Evolutionary conservation across 2,888 invertebrate genomes (phyloP).

Genomic region (Phlogophora meticulosa): DNA sequence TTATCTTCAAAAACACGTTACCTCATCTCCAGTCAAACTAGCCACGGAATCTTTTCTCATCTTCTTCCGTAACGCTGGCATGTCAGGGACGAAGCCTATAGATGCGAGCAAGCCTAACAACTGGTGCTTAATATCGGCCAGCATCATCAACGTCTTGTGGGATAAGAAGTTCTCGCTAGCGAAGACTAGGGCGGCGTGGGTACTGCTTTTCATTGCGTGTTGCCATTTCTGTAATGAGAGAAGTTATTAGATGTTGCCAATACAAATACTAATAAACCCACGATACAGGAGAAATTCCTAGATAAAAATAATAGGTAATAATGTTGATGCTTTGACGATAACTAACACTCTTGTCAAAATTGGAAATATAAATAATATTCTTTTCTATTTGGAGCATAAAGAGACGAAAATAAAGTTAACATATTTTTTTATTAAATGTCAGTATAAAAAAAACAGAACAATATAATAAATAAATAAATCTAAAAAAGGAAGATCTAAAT

Average conservation of each 20-base stretch:
- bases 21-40: conserved; percentile 92
- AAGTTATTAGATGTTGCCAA: not conserved
- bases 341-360: too few relatives aligned
- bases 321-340: too few relatives aligned
- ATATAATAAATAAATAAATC: too few relatives aligned
- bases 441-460: too few relatives aligned
- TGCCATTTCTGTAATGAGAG: conserved; percentile 93
- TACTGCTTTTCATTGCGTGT: conserved; percentile 92
- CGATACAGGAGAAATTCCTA: too few relatives aligned
- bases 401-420: too few relatives aligned
- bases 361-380: too few relatives aligned
- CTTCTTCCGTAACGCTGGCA: conserved; percentile 89
- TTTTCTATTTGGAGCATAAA: too few relatives aligned
- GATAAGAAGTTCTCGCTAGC: conserved; percentile 96
- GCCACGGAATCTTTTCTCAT: conserved; percentile 92
- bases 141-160: conserved; percentile 94
- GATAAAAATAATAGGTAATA: too few relatives aligned
- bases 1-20: conserved; percentile 64
- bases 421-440: too few relatives aligned
- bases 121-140: conserved; percentile 97
- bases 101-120: conserved; percentile 94
- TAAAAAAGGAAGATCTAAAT: too few relatives aligned
- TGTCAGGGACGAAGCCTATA: conserved; percentile 95
- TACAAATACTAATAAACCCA: too few relatives aligned
- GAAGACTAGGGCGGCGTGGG: conserved; percentile 94